These are phyloP conservation scores for Periophthalmus magnuspinnatus DNA, from an alignment of 2,797 vertebrate species.

Conservation along the genomic window DNA sequence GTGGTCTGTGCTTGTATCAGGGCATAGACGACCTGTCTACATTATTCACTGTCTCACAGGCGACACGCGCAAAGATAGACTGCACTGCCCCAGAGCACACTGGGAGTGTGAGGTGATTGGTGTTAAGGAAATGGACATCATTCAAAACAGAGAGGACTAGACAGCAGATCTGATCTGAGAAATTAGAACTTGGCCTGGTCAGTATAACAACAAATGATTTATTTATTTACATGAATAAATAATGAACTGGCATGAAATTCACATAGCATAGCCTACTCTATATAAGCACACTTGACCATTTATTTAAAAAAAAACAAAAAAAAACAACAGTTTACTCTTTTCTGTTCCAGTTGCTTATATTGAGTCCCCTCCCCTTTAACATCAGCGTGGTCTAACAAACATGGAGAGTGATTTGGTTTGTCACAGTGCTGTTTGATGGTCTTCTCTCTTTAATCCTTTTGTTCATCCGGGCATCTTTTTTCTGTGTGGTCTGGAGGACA, in stretches of 20 bases:
- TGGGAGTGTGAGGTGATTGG: constrained; percentile 7
- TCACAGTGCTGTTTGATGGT: not conserved
- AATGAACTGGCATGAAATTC: not conserved
- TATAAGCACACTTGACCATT: not conserved
- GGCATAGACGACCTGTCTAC: constrained; percentile 2
- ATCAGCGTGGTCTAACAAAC: no score
- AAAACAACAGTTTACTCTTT: not conserved
- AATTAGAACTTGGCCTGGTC: not conserved
- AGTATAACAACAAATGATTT: not conserved
- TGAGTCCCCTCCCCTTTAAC: no score
- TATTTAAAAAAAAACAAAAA: not conserved
- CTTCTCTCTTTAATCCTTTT: not conserved
- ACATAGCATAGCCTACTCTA: not conserved
- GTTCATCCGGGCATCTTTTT: not conserved
- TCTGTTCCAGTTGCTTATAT: no score
- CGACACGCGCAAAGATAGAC: constrained; percentile 3
- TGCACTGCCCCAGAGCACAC: not conserved
- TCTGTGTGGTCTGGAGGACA: not conserved
- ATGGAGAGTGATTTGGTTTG: no score
- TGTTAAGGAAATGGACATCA: constrained; percentile 3
- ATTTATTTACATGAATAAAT: not conserved
- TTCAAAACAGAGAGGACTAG: not conserved
- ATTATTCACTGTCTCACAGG: constrained; percentile 7
- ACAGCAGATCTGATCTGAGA: constrained; percentile 3
- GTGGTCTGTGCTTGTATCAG: constrained; percentile 3